A percentile compares a stretch with the other conserved stretches of the same genome.
Conservation (phyloP, 2,797 vertebrate genomes). For the Varecia variegata region DNA sequence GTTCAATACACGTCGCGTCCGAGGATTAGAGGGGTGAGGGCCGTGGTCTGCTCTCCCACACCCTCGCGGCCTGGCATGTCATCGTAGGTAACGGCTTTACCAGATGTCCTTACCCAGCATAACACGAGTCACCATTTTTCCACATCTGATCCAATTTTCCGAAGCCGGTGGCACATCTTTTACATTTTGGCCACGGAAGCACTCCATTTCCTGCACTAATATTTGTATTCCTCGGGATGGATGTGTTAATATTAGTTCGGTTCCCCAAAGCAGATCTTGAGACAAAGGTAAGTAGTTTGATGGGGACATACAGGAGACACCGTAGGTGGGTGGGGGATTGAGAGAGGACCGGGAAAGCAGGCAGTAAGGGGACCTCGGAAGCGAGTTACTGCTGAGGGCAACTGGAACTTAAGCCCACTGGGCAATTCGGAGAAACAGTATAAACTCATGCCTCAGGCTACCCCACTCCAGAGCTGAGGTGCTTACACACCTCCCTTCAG, state of each 20-base stretch:
- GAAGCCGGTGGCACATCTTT: not conserved
- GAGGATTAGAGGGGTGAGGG: not conserved
- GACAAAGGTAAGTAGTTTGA: not conserved
- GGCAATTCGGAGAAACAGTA: not conserved
- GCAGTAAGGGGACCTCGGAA: not conserved
- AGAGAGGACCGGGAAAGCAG: not conserved
- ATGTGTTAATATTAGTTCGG: too few species aligned
- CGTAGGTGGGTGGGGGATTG: not conserved
- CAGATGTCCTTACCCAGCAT: accelerated
- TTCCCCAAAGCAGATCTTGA: not conserved
- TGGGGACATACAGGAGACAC: not conserved
- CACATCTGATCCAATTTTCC: not conserved
- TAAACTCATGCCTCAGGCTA: not conserved
- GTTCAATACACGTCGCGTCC: not conserved
- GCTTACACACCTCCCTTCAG: not conserved
- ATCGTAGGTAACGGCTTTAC: not conserved
- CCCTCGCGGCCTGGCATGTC: not conserved
- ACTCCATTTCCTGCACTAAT: too few species aligned
- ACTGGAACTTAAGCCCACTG: not conserved
- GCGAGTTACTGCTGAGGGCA: not conserved
- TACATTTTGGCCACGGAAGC: not conserved
- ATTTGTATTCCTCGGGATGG: not conserved
- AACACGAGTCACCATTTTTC: not conserved
- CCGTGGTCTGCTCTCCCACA: not conserved
- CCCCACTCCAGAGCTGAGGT: not conserved